Percentiles rank a stretch among this genome's conserved stretches.
Conservation (phyloP, 2,888 invertebrate genomes). For the Agrochola lota region DNA sequence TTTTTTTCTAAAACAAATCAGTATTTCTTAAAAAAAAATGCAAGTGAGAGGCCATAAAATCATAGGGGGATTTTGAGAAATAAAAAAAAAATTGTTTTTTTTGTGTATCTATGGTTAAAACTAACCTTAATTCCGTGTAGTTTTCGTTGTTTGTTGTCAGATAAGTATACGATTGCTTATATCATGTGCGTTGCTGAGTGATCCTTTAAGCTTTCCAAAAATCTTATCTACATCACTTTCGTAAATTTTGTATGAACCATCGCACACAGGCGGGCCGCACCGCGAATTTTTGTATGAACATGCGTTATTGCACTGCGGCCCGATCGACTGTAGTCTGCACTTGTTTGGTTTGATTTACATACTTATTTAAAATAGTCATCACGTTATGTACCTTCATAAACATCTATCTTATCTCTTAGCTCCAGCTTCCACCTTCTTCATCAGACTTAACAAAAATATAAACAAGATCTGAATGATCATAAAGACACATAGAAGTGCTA, state of each 20-base stretch:
- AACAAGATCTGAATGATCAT: conserved; percentile 26
- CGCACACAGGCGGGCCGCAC: not conserved
- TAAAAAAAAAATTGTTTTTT: too few species aligned
- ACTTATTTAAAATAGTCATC: not conserved
- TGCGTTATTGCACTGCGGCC: not conserved
- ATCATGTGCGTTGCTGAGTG: too few species aligned
- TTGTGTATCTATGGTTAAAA: too few species aligned
- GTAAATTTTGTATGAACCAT: not conserved
- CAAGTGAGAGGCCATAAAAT: too few species aligned
- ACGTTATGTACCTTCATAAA: not conserved
- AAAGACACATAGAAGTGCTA: conserved; percentile 47
- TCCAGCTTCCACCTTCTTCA: not conserved
- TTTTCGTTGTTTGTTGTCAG: not conserved
- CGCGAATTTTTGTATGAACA: not conserved
- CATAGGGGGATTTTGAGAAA: too few species aligned
- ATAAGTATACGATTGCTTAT: not conserved
- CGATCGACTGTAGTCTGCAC: too few species aligned
- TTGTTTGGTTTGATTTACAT: not conserved
- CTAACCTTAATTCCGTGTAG: not conserved
- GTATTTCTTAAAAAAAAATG: too few species aligned
- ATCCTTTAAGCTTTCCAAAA: not conserved
- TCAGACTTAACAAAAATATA: conserved; percentile 11
- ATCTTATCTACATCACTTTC: not conserved
- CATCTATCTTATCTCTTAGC: not conserved
- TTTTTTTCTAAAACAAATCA: too few species aligned